phyloP scores from a whole-genome alignment of 2,113 vertebrate genomes.

The Catharus bicknelli region DNA sequence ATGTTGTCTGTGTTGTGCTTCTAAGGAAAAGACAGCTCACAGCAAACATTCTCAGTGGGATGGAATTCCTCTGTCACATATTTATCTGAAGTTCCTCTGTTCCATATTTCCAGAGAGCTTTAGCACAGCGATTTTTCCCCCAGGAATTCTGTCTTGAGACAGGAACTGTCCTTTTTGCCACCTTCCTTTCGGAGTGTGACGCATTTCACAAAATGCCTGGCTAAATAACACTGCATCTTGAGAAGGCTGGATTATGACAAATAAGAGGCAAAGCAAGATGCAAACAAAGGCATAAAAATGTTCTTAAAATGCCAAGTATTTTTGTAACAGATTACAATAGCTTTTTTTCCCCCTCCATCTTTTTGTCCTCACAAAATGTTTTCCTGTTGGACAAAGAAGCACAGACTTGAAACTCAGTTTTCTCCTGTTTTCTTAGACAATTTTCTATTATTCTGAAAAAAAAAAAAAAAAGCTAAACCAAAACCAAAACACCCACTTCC shows the following conservation, averaged over 20 bases:
- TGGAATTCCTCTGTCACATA: background rate
- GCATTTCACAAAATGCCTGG: conserved; percentile 36
- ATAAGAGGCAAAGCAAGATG: background rate
- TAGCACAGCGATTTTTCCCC: background rate
- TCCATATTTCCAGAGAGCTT: background rate
- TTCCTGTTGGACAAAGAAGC: background rate
- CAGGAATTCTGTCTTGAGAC: background rate
- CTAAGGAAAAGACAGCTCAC: background rate
- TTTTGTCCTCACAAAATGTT: background rate
- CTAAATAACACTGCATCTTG: background rate
- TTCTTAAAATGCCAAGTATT: background rate
- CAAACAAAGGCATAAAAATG: background rate
- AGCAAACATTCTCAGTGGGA: background rate
- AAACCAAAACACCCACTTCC: background rate
- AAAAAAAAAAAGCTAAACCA: no score
- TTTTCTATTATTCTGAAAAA: background rate
- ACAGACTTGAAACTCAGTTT: background rate
- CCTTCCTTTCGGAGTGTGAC: background rate
- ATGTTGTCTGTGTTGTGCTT: accelerated
- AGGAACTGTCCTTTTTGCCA: background rate
- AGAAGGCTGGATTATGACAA: background rate
- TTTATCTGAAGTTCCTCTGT: background rate
- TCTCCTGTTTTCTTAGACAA: background rate
- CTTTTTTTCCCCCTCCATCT: background rate
- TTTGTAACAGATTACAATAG: background rate